Evolutionary conservation across 2,113 vertebrate species (phyloP).

Genomic region (Drymodes brunneopygia): DNA sequence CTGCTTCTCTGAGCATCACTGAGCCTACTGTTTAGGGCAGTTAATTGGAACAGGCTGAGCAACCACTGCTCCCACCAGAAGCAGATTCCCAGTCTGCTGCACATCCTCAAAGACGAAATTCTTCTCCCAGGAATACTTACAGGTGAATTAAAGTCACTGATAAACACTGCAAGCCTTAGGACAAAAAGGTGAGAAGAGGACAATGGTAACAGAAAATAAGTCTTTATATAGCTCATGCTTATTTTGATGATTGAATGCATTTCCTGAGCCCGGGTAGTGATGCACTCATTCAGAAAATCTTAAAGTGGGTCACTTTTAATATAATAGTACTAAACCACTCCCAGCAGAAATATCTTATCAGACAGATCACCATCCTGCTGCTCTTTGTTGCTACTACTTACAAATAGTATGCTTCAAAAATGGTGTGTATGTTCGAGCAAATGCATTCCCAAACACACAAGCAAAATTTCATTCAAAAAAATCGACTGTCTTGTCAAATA

Average conservation of each 20-base stretch:
- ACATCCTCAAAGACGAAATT: not conserved
- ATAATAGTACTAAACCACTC: not conserved
- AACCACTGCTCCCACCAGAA: not conserved
- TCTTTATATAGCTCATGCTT: not conserved
- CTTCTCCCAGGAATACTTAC: not conserved
- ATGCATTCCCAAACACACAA: not conserved
- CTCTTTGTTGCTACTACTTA: not conserved
- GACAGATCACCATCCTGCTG: not conserved
- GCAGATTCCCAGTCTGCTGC: not conserved
- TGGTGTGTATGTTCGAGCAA: fast-evolving
- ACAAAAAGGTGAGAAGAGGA: not conserved
- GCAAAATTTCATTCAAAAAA: not conserved
- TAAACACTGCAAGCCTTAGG: not conserved
- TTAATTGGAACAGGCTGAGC: not conserved
- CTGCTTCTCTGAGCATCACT: not conserved
- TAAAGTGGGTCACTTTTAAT: not conserved
- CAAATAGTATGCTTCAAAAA: not conserved
- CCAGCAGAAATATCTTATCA: not conserved
- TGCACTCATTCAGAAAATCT: not conserved
- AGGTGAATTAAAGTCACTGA: not conserved
- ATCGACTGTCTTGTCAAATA: not conserved
- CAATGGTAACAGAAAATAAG: not conserved
- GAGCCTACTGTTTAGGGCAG: not conserved
- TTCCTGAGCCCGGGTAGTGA: not conserved
- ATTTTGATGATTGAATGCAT: not conserved